A percentile compares a stretch with the other conserved stretches of the same genome.
Evolutionary conservation across 2,113 vertebrate species (phyloP).

Genomic region (Gopherus evgoodei): DNA sequence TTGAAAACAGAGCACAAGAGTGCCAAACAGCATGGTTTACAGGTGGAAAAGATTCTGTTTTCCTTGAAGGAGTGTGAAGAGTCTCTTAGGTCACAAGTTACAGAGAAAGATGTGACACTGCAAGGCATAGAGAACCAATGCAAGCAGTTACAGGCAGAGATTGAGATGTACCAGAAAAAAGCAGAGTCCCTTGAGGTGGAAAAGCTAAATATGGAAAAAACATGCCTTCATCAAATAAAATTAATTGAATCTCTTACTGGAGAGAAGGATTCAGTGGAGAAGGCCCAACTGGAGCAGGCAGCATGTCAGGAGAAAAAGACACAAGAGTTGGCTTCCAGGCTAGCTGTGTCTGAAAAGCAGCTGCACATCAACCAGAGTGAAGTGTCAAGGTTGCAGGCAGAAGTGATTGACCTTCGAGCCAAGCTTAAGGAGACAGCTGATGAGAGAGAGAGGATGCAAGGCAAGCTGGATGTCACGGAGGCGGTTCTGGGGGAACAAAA

Average conservation of each 20-base stretch:
- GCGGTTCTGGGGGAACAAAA: conserved; percentile 82
- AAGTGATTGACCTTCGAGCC: conserved; percentile 82
- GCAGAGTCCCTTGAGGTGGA: conserved; percentile 68
- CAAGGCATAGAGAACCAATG: conserved; percentile 71
- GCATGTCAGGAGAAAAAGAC: conserved; percentile 54
- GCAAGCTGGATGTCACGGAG: conserved; percentile 81
- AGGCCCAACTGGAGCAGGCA: conserved; percentile 71
- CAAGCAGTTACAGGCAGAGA: conserved; percentile 74
- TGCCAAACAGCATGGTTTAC: conserved; percentile 77
- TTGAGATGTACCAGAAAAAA: conserved; percentile 69
- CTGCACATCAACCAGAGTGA: conserved; percentile 82
- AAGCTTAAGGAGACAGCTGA: conserved; percentile 78
- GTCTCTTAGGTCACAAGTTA: conserved; percentile 77
- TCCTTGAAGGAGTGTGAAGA: conserved; percentile 78
- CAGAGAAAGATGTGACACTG: conserved; percentile 76
- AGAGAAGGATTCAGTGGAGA: conserved; percentile 76
- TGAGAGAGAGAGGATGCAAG: conserved; percentile 82
- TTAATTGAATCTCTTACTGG: conserved; percentile 63
- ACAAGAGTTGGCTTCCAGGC: conserved; percentile 74
- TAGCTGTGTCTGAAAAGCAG: conserved; percentile 84
- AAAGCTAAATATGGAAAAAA: conserved; percentile 77
- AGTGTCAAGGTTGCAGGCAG: conserved; percentile 79
- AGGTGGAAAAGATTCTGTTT: conserved; percentile 80
- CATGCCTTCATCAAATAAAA: conserved; percentile 71
- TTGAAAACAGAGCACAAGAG: conserved; percentile 80